Conservation (phyloP, 2,888 invertebrate genomes). For the Scaptomyza polygonia region DNA sequence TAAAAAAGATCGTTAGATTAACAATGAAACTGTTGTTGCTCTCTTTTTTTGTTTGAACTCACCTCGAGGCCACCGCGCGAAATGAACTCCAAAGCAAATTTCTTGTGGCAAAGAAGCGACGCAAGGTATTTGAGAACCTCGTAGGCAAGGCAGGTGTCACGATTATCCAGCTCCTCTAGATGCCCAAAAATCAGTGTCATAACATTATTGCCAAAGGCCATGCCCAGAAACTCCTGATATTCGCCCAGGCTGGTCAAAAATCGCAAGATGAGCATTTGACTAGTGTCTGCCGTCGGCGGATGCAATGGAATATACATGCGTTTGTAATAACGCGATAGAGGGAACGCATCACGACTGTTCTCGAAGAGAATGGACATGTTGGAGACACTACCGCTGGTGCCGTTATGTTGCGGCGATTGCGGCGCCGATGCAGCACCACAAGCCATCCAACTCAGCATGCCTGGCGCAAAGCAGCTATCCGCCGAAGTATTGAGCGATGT, state of each 20-base stretch:
- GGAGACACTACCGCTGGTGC: constrained; percentile 68
- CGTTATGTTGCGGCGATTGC: constrained; percentile 81
- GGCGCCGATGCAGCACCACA: constrained; percentile 77
- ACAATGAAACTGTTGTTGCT: not conserved
- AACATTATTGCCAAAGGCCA: constrained; percentile 97
- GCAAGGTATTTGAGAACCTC: constrained; percentile 98
- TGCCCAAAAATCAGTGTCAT: constrained; percentile 95
- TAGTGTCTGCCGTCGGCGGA: constrained; percentile 94
- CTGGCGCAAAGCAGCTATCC: constrained; percentile 77
- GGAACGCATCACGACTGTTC: constrained; percentile 82
- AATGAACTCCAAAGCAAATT: constrained; percentile 98
- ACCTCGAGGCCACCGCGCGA: constrained; percentile 93
- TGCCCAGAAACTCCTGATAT: constrained; percentile 97
- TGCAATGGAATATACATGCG: constrained; percentile 90
- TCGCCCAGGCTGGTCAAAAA: constrained; percentile 99
- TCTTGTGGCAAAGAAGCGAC: constrained; percentile 97
- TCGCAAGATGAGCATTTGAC: constrained; percentile 95
- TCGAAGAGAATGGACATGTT: constrained; percentile 83
- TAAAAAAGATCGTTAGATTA: not conserved
- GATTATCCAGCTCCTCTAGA: constrained; percentile 93
- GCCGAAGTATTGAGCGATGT: constrained; percentile 54
- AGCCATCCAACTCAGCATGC: constrained; percentile 78
- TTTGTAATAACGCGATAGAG: constrained; percentile 72
- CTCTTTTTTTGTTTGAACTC: constrained; percentile 20
- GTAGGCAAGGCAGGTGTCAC: constrained; percentile 96